A percentile compares a stretch with the other conserved stretches of the same genome.
These are phyloP conservation scores for Orestias chungarensis DNA, from an alignment of 2,797 vertebrate species.

Conservation along the genomic window DNA sequence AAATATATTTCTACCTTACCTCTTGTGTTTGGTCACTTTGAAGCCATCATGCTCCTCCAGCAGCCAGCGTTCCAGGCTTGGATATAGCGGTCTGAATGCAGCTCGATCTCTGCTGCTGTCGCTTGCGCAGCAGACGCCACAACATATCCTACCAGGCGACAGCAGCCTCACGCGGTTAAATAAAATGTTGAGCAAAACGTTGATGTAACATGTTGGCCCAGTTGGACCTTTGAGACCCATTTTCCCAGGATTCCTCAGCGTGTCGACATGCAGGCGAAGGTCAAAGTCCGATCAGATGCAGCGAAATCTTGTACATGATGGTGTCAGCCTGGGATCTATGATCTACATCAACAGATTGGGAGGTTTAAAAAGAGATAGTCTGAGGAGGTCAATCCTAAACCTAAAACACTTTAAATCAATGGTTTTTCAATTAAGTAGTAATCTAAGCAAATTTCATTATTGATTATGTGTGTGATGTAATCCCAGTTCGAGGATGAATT, in stretches of 20 bases:
- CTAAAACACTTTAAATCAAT: neutral
- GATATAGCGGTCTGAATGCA: neutral
- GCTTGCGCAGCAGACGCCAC: neutral
- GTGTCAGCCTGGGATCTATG: neutral
- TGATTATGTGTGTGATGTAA: neutral
- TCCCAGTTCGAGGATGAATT: neutral
- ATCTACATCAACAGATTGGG: neutral
- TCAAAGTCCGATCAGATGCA: constrained; percentile 27
- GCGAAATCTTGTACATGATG: neutral
- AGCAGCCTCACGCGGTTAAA: neutral
- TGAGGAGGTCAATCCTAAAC: neutral
- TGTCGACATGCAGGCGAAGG: neutral
- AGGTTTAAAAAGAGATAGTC: no score
- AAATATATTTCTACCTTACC: constrained; percentile 9
- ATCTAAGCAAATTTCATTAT: neutral
- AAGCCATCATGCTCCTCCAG: constrained; percentile 15
- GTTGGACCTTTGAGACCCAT: constrained; percentile 34
- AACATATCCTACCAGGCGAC: neutral
- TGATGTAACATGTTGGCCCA: constrained; percentile 13
- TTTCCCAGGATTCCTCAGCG: neutral
- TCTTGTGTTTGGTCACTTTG: constrained; percentile 4
- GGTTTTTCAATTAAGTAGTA: no score
- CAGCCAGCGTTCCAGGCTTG: neutral
- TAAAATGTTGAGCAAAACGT: neutral
- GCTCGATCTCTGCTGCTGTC: neutral